A percentile compares a stretch with the other conserved stretches of the same genome.
phyloP scores from a whole-genome alignment of 1,140 invertebrate genomes.

The Lasioglossum baleicum region DNA sequence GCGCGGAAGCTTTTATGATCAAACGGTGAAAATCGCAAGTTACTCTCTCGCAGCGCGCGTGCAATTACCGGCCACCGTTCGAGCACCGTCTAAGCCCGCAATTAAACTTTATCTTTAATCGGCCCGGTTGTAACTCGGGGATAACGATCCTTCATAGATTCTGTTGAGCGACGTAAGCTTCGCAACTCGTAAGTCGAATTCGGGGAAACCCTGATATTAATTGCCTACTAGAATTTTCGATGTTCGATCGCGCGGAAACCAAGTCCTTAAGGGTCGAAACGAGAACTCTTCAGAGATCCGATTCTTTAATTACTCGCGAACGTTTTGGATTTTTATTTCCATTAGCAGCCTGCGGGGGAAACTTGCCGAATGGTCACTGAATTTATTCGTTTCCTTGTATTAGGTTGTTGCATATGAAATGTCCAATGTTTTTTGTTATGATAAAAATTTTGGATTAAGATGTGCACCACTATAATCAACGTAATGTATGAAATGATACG shows the following conservation, averaged over 20 bases:
- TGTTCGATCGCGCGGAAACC: background rate
- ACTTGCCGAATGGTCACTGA: too few species aligned
- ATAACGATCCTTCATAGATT: conserved; percentile 31
- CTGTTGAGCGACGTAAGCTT: background rate
- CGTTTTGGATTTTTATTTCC: background rate
- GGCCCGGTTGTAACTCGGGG: conserved; percentile 35
- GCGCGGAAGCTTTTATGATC: conserved; percentile 41
- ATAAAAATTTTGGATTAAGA: too few species aligned
- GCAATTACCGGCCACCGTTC: conserved; percentile 50
- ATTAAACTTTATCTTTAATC: conserved; percentile 64
- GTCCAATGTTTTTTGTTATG: too few species aligned
- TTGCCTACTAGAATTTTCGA: background rate
- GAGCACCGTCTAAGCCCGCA: conserved; percentile 37
- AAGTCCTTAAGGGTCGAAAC: background rate
- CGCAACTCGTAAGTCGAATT: background rate
- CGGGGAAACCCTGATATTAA: conserved; percentile 4
- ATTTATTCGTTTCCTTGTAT: too few species aligned
- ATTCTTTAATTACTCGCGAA: background rate
- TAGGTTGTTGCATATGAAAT: too few species aligned
- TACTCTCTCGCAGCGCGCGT: conserved; percentile 33
- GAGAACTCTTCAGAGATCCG: background rate
- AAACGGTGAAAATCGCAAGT: conserved; percentile 43
- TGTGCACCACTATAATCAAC: too few species aligned
- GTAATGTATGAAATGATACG: too few species aligned
- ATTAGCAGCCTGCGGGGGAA: too few species aligned